phyloP scores from a whole-genome alignment of 2,113 vertebrate genomes.

The Sinocyclocheilus grahami region DNA sequence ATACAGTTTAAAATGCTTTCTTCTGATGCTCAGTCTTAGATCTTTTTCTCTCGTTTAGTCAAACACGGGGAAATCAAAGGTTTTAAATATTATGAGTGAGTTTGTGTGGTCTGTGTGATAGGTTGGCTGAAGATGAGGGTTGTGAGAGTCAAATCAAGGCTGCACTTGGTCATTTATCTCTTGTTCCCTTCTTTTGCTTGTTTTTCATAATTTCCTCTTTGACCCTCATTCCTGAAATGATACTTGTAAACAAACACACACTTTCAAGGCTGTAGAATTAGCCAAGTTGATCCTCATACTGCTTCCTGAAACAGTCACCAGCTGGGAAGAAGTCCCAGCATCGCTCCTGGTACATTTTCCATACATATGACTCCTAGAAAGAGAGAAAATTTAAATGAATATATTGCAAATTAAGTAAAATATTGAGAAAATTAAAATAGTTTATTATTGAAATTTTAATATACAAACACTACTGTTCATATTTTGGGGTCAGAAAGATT shows the following conservation, averaged over 20 bases:
- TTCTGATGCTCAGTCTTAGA: conserved; percentile 18
- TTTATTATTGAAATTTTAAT: too few species aligned
- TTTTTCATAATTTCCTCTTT: not conserved
- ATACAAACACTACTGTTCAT: too few species aligned
- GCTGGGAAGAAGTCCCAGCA: conserved; percentile 95
- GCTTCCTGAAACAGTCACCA: conserved; percentile 93
- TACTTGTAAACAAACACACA: conserved; percentile 13
- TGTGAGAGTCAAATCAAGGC: not conserved
- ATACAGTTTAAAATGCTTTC: not conserved
- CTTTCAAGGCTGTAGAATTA: conserved; percentile 65
- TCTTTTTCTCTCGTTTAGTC: conserved; percentile 10
- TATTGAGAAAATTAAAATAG: not conserved
- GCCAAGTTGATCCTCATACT: conserved; percentile 91
- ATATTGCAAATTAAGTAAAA: not conserved
- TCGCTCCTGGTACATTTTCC: conserved; percentile 93
- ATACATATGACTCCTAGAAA: conserved; percentile 88
- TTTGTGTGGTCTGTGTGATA: conserved; percentile 24
- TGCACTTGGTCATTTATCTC: not conserved
- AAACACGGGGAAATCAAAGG: conserved; percentile 36
- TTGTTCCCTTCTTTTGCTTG: not conserved
- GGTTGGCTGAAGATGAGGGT: conserved; percentile 22
- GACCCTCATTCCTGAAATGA: not conserved
- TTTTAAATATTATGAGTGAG: conserved; percentile 19
- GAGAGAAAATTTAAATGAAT: not conserved
- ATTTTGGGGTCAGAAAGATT: too few species aligned